Base-by-base conservation (phyloP, 2,888 invertebrate genomes). In the Pteria penguin region DNA sequence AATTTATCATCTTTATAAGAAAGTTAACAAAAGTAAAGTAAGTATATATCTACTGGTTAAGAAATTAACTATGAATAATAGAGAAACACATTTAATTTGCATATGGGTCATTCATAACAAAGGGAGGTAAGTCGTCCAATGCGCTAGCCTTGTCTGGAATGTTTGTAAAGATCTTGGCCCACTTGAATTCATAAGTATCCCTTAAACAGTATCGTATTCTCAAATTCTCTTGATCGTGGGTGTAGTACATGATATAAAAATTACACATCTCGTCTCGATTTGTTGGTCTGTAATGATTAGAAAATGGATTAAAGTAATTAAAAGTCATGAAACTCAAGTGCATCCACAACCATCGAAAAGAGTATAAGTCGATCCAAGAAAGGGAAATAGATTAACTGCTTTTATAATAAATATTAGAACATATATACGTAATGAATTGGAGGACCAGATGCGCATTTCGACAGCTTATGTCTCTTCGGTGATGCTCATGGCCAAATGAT, bases 221-320 rank as follows among this genome's bases (percentile, higher is more conserved):
- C 33, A 87, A 75, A 29, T 85, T 84, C 1, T 81, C 84, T 29
- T 82, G 65, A 63, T 82, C 79, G 61, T 82, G 78, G 8, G 90
- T 89, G 78, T 87, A 86, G 75, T 88, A 90, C 78, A 90, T 81
- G 54, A 90, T 85, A 82, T 90, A 90, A 76, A 90, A 90, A 72
- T 90, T 90, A 69, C 90, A 90, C 90, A 90, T 90, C 78, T 90
- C 90, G 76, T 90, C 90, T 22, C 79, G 68, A 73, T 90, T 85
- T 2, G 82, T 83, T 2, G 87, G 73, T 32, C 89, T 89, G 79
- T 24, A 79, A 58, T 27, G 58, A 67, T n/a, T n/a, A n/a, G n/a
- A n/a, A n/a, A n/a, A n/a, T n/a, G n/a, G n/a, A n/a, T n/a, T n/a
- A n/a, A n/a, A n/a, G n/a, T n/a, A n/a, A n/a, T n/a, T 45, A 45